phyloP scores from a whole-genome alignment of 1,140 invertebrate genomes.

The Acyrthosiphon pisum region DNA sequence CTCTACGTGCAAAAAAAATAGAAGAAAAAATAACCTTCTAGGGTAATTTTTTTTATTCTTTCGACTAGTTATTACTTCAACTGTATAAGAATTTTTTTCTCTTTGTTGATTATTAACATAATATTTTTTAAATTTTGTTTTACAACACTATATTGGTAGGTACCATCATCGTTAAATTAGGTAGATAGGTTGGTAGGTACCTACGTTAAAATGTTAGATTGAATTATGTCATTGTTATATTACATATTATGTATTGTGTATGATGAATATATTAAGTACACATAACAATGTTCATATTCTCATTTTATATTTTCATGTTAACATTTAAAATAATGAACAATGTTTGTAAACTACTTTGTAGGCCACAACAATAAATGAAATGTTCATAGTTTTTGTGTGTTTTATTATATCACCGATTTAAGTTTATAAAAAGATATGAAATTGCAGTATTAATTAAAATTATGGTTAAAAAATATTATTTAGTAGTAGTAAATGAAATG shows the following conservation, averaged over 20 bases:
- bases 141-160: neutral
- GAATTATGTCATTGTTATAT: neutral
- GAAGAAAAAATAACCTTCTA: constrained; percentile 9
- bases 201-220: neutral
- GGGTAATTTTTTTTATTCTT: constrained; percentile 45
- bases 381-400: neutral
- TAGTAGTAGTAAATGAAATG: neutral
- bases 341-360: neutral
- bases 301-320: neutral
- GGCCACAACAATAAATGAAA: neutral
- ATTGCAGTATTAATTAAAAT: neutral
- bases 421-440: neutral
- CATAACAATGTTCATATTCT: too few relatives aligned
- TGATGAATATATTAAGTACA: too few relatives aligned
- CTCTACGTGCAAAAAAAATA: neutral
- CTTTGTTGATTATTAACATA: constrained; percentile 17
- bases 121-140: constrained; percentile 17
- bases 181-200: neutral
- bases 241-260: too few relatives aligned
- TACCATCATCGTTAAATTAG: neutral
- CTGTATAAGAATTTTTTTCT: constrained; percentile 23
- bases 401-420: neutral
- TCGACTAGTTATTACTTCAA: neutral
- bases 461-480: neutral
- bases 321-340: neutral